These are phyloP conservation scores for Pseudomugil gertrudae DNA, from an alignment of 2,797 vertebrate genomes.

Conservation along the genomic window DNA sequence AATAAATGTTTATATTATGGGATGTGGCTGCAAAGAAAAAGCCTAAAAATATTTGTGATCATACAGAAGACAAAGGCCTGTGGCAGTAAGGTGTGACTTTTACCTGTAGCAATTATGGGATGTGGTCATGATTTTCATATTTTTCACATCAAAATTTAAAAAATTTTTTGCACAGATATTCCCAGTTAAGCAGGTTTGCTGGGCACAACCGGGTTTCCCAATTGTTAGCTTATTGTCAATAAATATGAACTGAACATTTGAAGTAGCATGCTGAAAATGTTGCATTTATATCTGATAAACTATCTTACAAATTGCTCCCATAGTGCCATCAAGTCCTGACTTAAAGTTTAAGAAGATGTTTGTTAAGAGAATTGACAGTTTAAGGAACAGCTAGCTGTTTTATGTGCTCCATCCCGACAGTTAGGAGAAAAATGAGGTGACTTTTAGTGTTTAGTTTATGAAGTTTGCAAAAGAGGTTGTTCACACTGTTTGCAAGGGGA, in stretches of 20 bases:
- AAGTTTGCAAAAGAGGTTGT: constrained; percentile 56
- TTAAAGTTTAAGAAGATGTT: constrained; percentile 16
- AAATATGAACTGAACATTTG: too few species aligned
- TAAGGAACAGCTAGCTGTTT: constrained; percentile 14
- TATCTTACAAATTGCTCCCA: neutral
- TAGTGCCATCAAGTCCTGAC: constrained; percentile 6
- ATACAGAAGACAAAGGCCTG: neutral
- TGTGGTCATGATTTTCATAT: too few species aligned
- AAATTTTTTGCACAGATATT: constrained; percentile 1
- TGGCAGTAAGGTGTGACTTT: neutral
- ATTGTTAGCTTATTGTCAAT: too few species aligned
- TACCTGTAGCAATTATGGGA: neutral
- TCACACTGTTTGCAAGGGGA: constrained; percentile 50
- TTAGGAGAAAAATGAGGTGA: constrained; percentile 1
- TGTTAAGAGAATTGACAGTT: constrained; percentile 23
- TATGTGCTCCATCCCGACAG: constrained; percentile 29
- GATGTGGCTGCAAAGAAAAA: too few species aligned
- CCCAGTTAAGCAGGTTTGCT: neutral
- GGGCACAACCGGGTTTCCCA: neutral
- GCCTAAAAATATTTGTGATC: too few species aligned
- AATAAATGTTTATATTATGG: too few species aligned
- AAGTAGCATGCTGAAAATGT: too few species aligned
- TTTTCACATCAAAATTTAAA: neutral
- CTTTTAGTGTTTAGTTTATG: constrained; percentile 33
- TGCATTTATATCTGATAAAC: neutral